Evolutionary conservation across 2,888 invertebrate species (phyloP).

Genomic region (Hyalella azteca): DNA sequence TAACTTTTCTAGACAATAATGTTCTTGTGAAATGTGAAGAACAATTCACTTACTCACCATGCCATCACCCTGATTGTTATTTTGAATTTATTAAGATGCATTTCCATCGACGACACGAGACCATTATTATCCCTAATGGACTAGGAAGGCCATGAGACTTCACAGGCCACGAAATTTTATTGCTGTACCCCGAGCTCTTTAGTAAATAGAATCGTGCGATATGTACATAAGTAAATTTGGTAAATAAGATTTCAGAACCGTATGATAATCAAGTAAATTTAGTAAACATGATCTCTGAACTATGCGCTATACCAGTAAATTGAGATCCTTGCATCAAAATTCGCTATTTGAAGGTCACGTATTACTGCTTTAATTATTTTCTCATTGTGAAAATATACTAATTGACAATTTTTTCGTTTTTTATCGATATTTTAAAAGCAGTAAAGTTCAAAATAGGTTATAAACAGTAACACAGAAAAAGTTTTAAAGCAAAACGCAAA

Average conservation of each 20-base stretch:
- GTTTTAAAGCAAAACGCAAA: no score
- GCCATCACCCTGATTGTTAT: not conserved
- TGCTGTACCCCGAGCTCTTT: not conserved
- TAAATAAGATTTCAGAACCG: no score
- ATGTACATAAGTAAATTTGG: not conserved
- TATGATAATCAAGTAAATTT: no score
- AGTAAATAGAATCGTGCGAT: not conserved
- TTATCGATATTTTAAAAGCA: no score
- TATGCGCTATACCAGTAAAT: not conserved
- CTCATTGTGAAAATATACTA: no score
- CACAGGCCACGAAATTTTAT: not conserved
- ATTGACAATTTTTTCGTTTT: no score
- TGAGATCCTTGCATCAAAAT: not conserved
- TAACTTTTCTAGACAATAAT: no score
- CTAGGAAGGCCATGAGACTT: not conserved
- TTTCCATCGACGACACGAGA: not conserved
- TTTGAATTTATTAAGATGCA: constrained; percentile 1
- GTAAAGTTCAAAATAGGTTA: no score
- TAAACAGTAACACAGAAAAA: no score
- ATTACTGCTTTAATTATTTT: no score
- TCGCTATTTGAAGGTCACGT: no score
- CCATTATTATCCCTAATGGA: not conserved
- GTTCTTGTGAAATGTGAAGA: no score
- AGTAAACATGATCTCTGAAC: not conserved
- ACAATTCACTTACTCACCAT: not conserved